Evolutionary conservation across 92 coral and sea anemone species (phyloP).

Genomic region (Epizoanthus scotinus): DNA sequence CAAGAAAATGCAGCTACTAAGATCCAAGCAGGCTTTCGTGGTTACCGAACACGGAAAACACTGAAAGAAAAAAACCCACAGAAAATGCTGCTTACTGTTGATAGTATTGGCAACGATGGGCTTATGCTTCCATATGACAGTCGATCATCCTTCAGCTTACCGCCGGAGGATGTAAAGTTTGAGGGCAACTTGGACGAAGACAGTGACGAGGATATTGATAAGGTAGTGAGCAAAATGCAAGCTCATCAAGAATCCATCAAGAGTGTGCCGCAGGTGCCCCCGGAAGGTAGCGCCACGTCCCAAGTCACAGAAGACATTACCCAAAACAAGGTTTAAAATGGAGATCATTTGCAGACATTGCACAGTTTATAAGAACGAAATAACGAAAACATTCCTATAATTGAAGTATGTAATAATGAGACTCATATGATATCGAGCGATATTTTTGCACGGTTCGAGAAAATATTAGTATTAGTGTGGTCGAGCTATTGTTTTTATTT

Average conservation of each 20-base stretch:
- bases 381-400: no score
- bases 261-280: constrained; percentile 33
- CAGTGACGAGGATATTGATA: constrained; percentile 82
- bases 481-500: no score
- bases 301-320: constrained; percentile 20
- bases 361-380: no score
- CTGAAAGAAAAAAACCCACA: constrained; percentile 30
- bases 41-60: constrained; percentile 57
- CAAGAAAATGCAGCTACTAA: constrained; percentile 65
- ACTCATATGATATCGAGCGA: no score
- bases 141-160: constrained; percentile 76
- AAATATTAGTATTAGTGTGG: no score
- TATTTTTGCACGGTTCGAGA: no score
- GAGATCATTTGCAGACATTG: no score
- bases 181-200: constrained; percentile 83
- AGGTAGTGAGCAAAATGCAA: constrained; percentile 64
- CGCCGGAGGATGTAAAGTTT: constrained; percentile 82
- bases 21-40: constrained; percentile 91
- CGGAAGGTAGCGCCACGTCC: background rate
- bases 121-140: constrained; percentile 57
- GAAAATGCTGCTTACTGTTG: constrained; percentile 41
- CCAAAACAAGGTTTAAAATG: background rate
- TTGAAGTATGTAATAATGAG: no score
- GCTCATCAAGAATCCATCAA: constrained; percentile 44
- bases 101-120: constrained; percentile 31